Percentiles rank a stretch among this genome's conserved stretches.
These are phyloP conservation scores for Polypterus bichir DNA, from an alignment of 2,113 vertebrate genomes.

Conservation along the genomic window DNA sequence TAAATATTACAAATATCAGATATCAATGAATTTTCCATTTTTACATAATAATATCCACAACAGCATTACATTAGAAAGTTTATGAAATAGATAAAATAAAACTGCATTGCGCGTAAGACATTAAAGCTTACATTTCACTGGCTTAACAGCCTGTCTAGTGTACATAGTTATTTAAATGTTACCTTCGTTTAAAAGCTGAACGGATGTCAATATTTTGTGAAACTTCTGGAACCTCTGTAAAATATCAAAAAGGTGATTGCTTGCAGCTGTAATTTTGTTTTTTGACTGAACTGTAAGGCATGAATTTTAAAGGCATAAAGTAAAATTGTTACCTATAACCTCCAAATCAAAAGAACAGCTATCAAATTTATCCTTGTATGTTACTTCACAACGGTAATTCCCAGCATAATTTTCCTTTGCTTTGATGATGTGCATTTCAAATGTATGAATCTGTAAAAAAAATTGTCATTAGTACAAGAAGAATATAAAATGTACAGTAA, in stretches of 20 bases:
- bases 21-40: too few relatives aligned
- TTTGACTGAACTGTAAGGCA: neutral
- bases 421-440: conserved; percentile 97
- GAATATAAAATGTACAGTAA: conserved; percentile 5
- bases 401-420: conserved; percentile 93
- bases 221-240: conserved; percentile 64
- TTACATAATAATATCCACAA: too few relatives aligned
- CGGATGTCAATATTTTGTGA: conserved; percentile 83
- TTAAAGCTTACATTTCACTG: too few relatives aligned
- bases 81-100: too few relatives aligned
- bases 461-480: conserved; percentile 4
- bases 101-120: too few relatives aligned
- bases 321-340: conserved; percentile 62
- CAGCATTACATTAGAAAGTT: too few relatives aligned
- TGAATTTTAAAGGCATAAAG: neutral
- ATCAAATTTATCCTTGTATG: conserved; percentile 94
- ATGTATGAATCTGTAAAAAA: conserved; percentile 73
- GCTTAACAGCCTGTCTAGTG: too few relatives aligned
- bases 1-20: too few relatives aligned
- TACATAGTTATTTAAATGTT: conserved; percentile 31
- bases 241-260: conserved; percentile 25
- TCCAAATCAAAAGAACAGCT: conserved; percentile 92
- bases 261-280: neutral
- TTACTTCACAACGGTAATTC: conserved; percentile 92
- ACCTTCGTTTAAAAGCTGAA: conserved; percentile 98